These are phyloP conservation scores for Daphoenositta chrysoptera DNA, from an alignment of 2,113 vertebrate genomes.

Conservation along the genomic window DNA sequence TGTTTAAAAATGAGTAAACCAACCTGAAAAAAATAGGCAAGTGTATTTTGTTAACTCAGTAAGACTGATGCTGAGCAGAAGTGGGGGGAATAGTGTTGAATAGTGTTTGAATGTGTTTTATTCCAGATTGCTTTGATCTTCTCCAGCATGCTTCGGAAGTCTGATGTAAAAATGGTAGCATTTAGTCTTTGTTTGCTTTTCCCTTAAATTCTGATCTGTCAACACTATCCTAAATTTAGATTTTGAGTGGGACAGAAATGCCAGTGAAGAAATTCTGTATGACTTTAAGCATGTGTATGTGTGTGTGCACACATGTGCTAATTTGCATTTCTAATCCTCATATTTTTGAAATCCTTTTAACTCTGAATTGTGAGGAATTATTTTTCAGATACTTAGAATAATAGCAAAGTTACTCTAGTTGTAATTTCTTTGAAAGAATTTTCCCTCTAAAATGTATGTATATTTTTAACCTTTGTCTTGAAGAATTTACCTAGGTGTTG, in stretches of 20 bases:
- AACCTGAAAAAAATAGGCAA: neutral
- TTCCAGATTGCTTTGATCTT: neutral
- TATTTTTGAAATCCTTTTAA: neutral
- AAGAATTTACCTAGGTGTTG: neutral
- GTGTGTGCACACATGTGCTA: fast-evolving
- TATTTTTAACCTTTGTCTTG: neutral
- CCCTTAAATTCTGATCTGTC: neutral
- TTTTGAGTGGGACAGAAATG: neutral
- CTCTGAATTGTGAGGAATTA: neutral
- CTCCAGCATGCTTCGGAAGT: neutral
- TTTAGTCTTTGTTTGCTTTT: neutral
- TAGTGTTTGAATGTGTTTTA: neutral
- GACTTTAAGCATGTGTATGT: neutral
- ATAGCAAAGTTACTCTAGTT: neutral
- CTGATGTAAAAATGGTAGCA: neutral
- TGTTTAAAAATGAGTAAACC: neutral
- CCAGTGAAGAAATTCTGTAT: neutral
- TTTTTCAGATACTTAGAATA: neutral
- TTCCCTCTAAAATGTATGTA: neutral
- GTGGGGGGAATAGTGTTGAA: neutral
- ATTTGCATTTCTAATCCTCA: fast-evolving
- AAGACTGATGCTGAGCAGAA: neutral
- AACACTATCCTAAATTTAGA: fast-evolving
- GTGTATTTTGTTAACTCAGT: neutral
- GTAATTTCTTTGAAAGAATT: neutral